Evolutionary conservation across 37 sponge, comb jelly and placozoan species (phyloP), one percentile per base, ranked within the genome.

Genomic region (Hormiphora californensis): DNA sequence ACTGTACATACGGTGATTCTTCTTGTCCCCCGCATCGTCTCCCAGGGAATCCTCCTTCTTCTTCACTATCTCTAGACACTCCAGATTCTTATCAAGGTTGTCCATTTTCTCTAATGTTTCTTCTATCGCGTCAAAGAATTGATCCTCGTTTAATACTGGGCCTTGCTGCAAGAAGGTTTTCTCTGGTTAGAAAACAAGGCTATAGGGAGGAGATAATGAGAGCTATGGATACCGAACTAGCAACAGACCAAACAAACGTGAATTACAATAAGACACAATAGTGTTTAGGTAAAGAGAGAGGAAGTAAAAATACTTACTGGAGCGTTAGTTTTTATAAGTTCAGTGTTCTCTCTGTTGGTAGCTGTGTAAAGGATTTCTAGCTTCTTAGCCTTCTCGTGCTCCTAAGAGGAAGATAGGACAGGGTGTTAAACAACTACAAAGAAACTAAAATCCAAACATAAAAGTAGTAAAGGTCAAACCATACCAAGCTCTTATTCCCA

Each of bases 101-200:
- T 65, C 67, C 67, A 65, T 65, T 28, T 65, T 65, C 8, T 65
- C 67, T 39, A 65, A 38, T 33, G 67, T 65, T 65, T 65, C 67
- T 31, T 65, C 67, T 65, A 65, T 65, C 28, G 67, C 67, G 67
- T 65, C 67, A 65, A 65, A 65, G 67, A 65, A 65, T 33, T 65
- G 31, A 38, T 65, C 67, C 28, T 65, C 67, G 67, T 65, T 27
- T 5, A 65, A 33, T 15, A 19, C 38, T 7, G 67, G 67, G 38
- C 67, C 67, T 32, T 65, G 67, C 67, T 65, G 67, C 1, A 28
- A 17, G 27, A n/a, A n/a, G 11, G 5, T 25, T 57, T 17, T 17
- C 12, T 49, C n/a, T n/a, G n/a, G n/a, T n/a, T n/a, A n/a, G n/a
- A n/a, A n/a, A n/a, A n/a, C n/a, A n/a, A n/a, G n/a, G n/a, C n/a